Evolutionary conservation across 2,797 vertebrate genomes (phyloP).

Genomic region (Peromyscus eremicus): DNA sequence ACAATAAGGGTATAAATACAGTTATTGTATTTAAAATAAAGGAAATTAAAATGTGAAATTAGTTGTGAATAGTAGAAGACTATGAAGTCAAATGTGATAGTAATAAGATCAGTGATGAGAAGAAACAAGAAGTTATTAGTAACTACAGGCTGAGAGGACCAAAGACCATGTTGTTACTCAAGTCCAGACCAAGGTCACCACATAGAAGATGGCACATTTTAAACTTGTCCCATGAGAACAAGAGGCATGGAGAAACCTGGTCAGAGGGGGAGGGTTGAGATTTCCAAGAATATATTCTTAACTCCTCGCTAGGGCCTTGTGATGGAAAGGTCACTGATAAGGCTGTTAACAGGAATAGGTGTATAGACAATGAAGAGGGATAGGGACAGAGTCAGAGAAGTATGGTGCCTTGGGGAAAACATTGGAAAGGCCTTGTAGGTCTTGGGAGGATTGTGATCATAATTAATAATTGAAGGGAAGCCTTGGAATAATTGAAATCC

Average conservation of each 20-base stretch:
- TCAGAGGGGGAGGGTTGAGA: neutral
- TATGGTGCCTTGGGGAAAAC: neutral
- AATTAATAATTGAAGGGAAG: neutral
- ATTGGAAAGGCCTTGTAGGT: neutral
- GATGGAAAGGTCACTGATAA: neutral
- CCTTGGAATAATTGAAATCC: neutral
- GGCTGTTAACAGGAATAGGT: neutral
- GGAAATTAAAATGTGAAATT: neutral
- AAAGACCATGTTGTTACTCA: neutral
- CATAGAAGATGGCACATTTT: neutral
- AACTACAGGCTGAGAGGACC: neutral
- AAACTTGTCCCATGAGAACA: neutral
- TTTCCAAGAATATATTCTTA: no score
- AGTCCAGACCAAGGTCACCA: neutral
- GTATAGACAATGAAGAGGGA: neutral
- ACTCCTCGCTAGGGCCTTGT: no score
- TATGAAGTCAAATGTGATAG: neutral
- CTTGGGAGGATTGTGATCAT: neutral
- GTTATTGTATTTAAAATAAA: neutral
- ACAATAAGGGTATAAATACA: neutral
- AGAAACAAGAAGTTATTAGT: neutral
- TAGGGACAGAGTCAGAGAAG: neutral
- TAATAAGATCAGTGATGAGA: neutral
- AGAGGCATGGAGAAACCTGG: neutral
- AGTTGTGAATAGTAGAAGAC: neutral